Base-by-base conservation (phyloP, 2,797 vertebrate genomes). In the Allobates femoralis region DNA sequence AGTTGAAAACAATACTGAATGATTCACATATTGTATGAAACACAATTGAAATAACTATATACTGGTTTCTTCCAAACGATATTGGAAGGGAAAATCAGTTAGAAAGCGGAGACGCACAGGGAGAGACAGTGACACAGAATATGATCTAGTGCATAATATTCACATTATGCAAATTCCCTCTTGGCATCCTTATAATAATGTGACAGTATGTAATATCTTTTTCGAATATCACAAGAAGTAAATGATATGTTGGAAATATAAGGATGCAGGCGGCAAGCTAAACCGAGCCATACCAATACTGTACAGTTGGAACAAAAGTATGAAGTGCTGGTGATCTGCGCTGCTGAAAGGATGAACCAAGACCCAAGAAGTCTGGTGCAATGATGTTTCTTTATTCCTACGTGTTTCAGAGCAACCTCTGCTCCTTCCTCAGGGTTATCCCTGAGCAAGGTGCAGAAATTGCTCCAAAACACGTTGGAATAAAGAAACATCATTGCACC, bases 141-240 rank as follows among this genome's bases (percentile, higher is more conserved):
- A 18, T 81, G 60, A 81, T 81, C 26, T 21, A 81, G 26, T 81
- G 79, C 41, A 64, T 67, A 81, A 67, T 67, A 81, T 30, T 81
- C 62, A 23, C 79, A 51, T 81, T 81, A 81, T 81, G 79, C 51
- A 81, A 81, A 81, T 81, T 67, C 41, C 60, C 62, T 34, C 60
- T 67, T 80, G 79, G 41, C 16, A 66, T 60, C 79, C 79, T 80
- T 81, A 66, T 50, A 81, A 81, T 81, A 53, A 67, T 67, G 79
- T 67, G 62, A 28, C 41, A 81, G 46, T 67, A 67, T 81, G 79
- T 53, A 30, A 81, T 81, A 51, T 66, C 37, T 51, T 81, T 28
- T 67, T 30, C 79, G 1, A 51, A 55, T 53, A 23, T 81, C 60
- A 28, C 60, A 50, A 30, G 30, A 19, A 30, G 46, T 67, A 81